Evolutionary conservation across 2,113 vertebrate genomes (phyloP).

Genomic region (Hucho hucho): DNA sequence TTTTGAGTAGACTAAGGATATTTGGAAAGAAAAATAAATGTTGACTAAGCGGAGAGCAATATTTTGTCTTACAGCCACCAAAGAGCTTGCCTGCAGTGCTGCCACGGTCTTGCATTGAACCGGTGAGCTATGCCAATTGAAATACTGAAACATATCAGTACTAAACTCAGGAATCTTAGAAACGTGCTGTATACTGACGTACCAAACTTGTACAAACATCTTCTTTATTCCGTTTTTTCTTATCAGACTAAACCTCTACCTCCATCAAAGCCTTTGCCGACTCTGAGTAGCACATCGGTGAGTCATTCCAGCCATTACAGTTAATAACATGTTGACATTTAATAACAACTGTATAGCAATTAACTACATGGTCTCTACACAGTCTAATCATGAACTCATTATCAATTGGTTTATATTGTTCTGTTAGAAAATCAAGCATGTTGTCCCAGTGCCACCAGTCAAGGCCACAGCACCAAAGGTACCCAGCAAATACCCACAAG

Average conservation of each 20-base stretch:
- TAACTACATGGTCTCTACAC: too few species aligned
- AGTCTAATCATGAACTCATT: background rate
- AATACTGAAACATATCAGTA: background rate
- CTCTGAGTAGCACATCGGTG: conserved; percentile 54
- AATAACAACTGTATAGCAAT: background rate
- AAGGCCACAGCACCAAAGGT: background rate
- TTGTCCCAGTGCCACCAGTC: background rate
- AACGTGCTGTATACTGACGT: background rate
- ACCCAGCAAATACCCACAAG: conserved; percentile 18
- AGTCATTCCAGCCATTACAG: conserved; percentile 32
- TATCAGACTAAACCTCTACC: conserved; percentile 51
- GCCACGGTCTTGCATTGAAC: conserved; percentile 7
- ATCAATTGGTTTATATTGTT: background rate
- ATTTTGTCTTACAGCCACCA: conserved; percentile 45
- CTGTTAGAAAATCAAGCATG: conserved; percentile 2
- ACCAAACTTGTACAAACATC: background rate
- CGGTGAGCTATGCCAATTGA: conserved; percentile 34
- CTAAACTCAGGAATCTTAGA: background rate
- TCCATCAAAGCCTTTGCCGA: conserved; percentile 58
- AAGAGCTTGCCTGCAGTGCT: conserved; percentile 22
- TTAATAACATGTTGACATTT: background rate
- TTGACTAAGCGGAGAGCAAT: background rate
- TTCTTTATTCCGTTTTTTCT: background rate
- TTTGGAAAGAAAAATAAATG: background rate
- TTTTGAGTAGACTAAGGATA: too few species aligned